Evolutionary conservation across 2,113 vertebrate genomes (phyloP), one percentile per base, ranked within the genome.

Genomic region (Erinaceus europaeus): DNA sequence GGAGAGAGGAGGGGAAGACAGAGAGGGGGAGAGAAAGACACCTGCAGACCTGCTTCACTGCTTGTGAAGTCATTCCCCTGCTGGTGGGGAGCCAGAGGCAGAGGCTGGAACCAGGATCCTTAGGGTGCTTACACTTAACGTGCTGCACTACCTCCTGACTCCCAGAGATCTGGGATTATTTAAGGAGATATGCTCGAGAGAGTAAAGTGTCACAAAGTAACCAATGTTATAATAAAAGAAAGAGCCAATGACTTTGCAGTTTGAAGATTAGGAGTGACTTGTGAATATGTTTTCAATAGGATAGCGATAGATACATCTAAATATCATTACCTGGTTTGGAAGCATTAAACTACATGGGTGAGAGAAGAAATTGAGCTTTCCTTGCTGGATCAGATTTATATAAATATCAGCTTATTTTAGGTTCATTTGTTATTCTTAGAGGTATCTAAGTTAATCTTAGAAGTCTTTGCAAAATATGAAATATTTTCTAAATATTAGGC

Each of bases 361-460:
- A 62, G 32, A 44, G 61, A 34, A 71, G 59, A 50, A 36, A 25
- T 18, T 21, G 6, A 59, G 4, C 10, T 48, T 57, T 72, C 74
- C 46, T 94, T 46, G n/a, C 59, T 29, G 21, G 77, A 38, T 88
- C 44, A 79, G 67, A 46, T 93, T 76, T 72, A 53, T 44, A 11
- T 72, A 76, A 73, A 42, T 20, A 36, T 11, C 32, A 40, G 44
- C 72, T 52, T 50, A 53, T 83, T 48, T 52, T 32, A 52, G 29
- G 40, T 29, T 29, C 71, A 11, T 32, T 9, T 72, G 9, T 52
- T 77, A 55, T 38, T 55, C n/a, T 90, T 75, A n/a, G 17, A 75
- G 68, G n/a, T 46, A 29, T 53, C 34, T 69, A 32, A 52, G 69
- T 50, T 82, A 29, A 48, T 75, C 55, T 77, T 68, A 53, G 29